phyloP scores from a whole-genome alignment of 2,113 vertebrate genomes.

The Vulpes ferrilata region DNA sequence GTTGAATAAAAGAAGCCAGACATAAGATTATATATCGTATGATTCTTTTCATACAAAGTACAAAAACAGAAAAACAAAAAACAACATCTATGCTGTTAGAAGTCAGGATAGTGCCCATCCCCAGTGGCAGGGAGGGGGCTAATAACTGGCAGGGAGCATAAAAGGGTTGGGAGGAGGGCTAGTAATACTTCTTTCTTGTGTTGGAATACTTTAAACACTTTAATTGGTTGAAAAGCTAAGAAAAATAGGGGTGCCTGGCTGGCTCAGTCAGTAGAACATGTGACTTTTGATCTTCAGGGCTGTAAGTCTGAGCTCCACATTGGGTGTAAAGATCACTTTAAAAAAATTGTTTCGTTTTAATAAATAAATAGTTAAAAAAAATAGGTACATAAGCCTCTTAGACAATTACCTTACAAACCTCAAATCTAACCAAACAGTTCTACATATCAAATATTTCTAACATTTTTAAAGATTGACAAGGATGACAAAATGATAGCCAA shows the following conservation, averaged over 20 bases:
- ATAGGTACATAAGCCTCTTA: not conserved
- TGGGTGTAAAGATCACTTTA: not conserved
- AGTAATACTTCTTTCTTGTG: not conserved
- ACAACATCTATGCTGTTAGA: not conserved
- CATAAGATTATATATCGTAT: not conserved
- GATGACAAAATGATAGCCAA: slow-evolving; percentile 27
- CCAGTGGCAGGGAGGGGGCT: not conserved
- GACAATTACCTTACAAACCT: slow-evolving; percentile 19
- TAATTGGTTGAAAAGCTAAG: slow-evolving; percentile 40
- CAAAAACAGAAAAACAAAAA: not conserved
- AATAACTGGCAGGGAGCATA: not conserved
- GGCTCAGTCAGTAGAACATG: not conserved
- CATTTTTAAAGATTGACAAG: slow-evolving; percentile 12
- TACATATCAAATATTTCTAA: not conserved
- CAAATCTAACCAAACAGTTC: not conserved
- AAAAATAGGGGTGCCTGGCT: not conserved
- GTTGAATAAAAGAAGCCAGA: not conserved
- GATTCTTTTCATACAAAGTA: not conserved
- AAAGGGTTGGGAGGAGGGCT: not conserved
- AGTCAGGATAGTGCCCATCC: not conserved
- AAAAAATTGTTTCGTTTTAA: not conserved
- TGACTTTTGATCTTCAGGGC: not conserved
- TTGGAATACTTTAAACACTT: slow-evolving; percentile 1
- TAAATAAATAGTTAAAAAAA: not conserved
- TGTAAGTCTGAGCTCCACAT: not conserved